phyloP scores from a whole-genome alignment of 2,797 vertebrate genomes.

The Bothrops alternatus region DNA sequence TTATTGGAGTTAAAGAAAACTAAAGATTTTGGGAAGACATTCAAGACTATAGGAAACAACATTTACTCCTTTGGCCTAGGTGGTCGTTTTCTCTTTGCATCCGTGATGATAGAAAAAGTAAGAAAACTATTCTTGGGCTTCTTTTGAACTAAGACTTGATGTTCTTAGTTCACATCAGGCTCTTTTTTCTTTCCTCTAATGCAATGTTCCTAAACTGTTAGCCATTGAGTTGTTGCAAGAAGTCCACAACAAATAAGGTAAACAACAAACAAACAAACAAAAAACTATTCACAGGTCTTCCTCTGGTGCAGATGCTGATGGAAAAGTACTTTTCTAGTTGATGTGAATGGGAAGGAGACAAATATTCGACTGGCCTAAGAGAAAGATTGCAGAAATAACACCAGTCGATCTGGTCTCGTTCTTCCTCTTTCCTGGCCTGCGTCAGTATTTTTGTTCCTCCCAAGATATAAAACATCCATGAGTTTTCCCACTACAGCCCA shows the following conservation, averaged over 20 bases:
- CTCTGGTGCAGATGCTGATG: neutral
- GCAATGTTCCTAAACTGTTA: neutral
- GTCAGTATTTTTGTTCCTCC: neutral
- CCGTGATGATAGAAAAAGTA: constrained; percentile 90
- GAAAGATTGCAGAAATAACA: neutral
- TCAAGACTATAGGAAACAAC: constrained; percentile 81
- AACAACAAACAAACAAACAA: neutral
- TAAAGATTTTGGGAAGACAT: constrained; percentile 78
- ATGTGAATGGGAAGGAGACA: neutral
- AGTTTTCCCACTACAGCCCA: neutral
- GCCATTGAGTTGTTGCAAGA: neutral
- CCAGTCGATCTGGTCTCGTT: neutral
- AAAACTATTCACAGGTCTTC: neutral
- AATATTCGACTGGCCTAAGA: neutral
- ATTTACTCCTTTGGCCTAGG: constrained; percentile 92
- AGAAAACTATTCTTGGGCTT: neutral
- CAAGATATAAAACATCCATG: neutral
- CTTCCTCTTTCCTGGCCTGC: neutral
- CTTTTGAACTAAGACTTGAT: neutral
- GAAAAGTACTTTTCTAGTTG: neutral
- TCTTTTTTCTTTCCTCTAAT: neutral
- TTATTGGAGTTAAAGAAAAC: constrained; percentile 83
- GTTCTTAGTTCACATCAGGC: neutral
- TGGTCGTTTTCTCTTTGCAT: constrained; percentile 89
- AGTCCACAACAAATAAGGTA: neutral